Conservation (phyloP, 1,140 invertebrate genomes). For the Panulirus ornatus region DNA sequence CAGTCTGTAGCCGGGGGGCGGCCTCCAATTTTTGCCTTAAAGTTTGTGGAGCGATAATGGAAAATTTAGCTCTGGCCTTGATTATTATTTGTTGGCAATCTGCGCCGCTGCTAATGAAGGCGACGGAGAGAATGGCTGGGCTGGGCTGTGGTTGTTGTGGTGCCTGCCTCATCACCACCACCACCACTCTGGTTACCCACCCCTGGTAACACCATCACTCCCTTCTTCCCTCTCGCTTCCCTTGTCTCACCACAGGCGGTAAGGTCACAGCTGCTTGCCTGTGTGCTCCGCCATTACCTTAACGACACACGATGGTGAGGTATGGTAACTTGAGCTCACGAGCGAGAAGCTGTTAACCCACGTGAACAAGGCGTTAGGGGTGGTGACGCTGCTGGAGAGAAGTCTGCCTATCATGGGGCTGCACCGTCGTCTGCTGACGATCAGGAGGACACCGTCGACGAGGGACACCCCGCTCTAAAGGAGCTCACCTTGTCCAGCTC, state of each 20-base stretch:
- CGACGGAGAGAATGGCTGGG: not conserved
- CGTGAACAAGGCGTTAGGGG: too few relatives aligned
- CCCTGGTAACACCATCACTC: not conserved
- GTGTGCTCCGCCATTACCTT: too few relatives aligned
- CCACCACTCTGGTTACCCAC: not conserved
- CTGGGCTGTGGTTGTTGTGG: not conserved
- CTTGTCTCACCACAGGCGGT: not conserved
- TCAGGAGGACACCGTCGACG: too few relatives aligned
- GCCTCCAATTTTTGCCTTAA: not conserved
- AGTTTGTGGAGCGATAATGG: constrained; percentile 11
- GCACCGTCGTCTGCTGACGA: too few relatives aligned
- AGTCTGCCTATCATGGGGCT: too few relatives aligned
- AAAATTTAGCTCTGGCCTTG: constrained; percentile 14
- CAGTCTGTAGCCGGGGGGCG: not conserved
- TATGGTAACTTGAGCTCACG: too few relatives aligned
- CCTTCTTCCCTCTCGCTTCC: not conserved
- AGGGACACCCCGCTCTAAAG: too few relatives aligned
- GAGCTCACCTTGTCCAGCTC: too few relatives aligned
- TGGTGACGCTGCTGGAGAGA: too few relatives aligned
- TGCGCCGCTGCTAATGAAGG: not conserved
- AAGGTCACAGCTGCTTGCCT: not conserved
- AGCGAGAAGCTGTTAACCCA: too few relatives aligned
- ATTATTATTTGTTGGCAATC: constrained; percentile 15
- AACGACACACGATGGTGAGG: too few relatives aligned
- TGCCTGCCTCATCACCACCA: not conserved